Evolutionary conservation across 2,797 vertebrate species (phyloP), one percentile per base, ranked within the genome.

Genomic region (Paramormyrops hopkinsi): DNA sequence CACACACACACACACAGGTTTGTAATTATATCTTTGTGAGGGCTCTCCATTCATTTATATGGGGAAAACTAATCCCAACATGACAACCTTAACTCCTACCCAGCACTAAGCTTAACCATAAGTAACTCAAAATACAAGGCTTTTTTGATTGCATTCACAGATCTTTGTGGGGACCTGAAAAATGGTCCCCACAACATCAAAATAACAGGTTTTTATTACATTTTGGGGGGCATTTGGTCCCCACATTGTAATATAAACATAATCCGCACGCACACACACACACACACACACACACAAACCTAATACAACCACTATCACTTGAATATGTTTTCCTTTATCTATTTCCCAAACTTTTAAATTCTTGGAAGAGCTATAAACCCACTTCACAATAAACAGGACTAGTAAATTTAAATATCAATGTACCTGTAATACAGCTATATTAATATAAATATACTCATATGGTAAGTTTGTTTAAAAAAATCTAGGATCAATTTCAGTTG

Each of bases 311-410:
- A 48, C 44, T 84, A 84, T 22, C n/a, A 46, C 44, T 50, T 9
- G 7, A 9, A 84, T 44, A 37, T 12, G 19, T 50, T 84, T 84
- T 48, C 41, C 82, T 22, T 46, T 48, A 50, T 50, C 46, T 84
- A 50, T 50, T 83, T 14, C 79, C 50, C 44, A 89, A 89, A 25
- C 73, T 37, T 54, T 44, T 88, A 89, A 89, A 84, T 84, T 84
- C 50, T 84, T 48, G 46, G n/a, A 5, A 83, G n/a, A 84, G 37
- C 53, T 14, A 33, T 29, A 33, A 51, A 86, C 51, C 51, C 85
- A 17, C 41, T 86, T 73, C 17, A 90, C 86, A 89, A 86, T 86
- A 56, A 53, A 54, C 50, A 86, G 50, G 85, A 86, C 25, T n/a
- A 33, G 85, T 56, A 56, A 56, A 86, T 56, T 86, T 86, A 59